Evolutionary conservation across 2,797 vertebrate species (phyloP), one percentile per base, ranked within the genome.

Genomic region (Ambastaia sidthimunki): DNA sequence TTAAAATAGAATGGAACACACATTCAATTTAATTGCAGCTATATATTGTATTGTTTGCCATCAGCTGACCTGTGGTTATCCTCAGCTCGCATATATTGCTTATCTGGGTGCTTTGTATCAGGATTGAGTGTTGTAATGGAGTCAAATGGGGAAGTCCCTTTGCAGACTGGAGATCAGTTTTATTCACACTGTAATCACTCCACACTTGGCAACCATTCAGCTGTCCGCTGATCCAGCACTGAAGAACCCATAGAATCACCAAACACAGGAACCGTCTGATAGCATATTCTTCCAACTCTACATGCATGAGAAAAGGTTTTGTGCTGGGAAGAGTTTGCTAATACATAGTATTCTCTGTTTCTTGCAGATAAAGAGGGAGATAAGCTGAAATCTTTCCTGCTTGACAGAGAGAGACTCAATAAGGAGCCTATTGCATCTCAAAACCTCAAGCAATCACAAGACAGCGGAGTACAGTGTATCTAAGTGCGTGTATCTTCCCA

Each of bases 151-250:
- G 70, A 80, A 80, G 71, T 81, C 67, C 25, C 67, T 47, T 72
- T 76, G 37, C 68, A 78, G 74, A 78, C 78, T 81, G 60, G 47
- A 71, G 74, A 86, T 86, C 54, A n/a, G 66, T 80, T 86, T 78
- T 71, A 84, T 80, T 84, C 80, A 84, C 67, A 76, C 84, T 82
- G 52, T 83, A 44, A 44, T 80, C 57, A 70, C 37, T 62, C 28
- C 25, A 63, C 16, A 21, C 37, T 57, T 67, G 70, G 77, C 21
- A 6, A 11, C 1, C 9, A 0, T 67, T 37, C 60, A 72, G 69
- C 69, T 31, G 48, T 72, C 18, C 18, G 19, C 47, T 66, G 59
- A 79, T 72, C 70, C 57, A 50, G 55, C 67, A 62, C 41, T 21
- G 41, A 62, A 70, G 28, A 54, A 71, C 68, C 57, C 47, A 55